A percentile compares a stretch with the other conserved stretches of the same genome.
phyloP scores from a whole-genome alignment of 2,888 invertebrate species.

The Sinopyrophorus schimmeli region DNA sequence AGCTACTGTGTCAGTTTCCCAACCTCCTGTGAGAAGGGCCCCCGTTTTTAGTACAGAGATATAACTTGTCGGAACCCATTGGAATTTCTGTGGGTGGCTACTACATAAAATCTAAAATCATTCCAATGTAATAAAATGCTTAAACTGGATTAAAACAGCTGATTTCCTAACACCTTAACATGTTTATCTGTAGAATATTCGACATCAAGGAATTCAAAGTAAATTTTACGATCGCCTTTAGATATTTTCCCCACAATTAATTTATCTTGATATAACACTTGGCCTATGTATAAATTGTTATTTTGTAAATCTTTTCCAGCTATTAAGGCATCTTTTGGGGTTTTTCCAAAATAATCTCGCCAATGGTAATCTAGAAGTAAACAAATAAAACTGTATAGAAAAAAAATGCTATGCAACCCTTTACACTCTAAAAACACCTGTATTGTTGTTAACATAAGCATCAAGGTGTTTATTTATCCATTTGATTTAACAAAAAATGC shows the following conservation, averaged over 20 bases:
- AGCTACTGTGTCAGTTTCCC: background rate
- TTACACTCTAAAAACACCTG: too few relatives aligned
- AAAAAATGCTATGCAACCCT: too few relatives aligned
- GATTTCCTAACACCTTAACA: constrained; percentile 13
- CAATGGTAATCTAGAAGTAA: constrained; percentile 15
- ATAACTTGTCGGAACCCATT: constrained; percentile 1
- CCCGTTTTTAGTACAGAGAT: background rate
- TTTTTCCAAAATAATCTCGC: constrained; percentile 8
- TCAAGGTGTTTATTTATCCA: too few relatives aligned
- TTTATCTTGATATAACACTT: constrained; percentile 8
- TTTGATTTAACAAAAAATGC: too few relatives aligned
- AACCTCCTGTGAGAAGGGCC: constrained; percentile 1
- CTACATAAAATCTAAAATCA: constrained; percentile 3
- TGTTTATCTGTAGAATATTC: constrained; percentile 1
- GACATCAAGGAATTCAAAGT: constrained; percentile 1
- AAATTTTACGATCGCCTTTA: constrained; percentile 1
- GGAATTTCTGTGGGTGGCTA: constrained; percentile 4
- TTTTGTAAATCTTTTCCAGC: constrained; percentile 9
- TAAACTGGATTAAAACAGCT: background rate
- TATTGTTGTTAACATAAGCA: too few relatives aligned
- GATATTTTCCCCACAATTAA: constrained; percentile 11
- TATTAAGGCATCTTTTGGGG: constrained; percentile 10
- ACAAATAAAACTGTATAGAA: too few relatives aligned
- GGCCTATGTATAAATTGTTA: constrained; percentile 14
- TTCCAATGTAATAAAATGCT: background rate